Base-by-base conservation (phyloP, 2,888 invertebrate species). In the Caenorhabditis angaria region DNA sequence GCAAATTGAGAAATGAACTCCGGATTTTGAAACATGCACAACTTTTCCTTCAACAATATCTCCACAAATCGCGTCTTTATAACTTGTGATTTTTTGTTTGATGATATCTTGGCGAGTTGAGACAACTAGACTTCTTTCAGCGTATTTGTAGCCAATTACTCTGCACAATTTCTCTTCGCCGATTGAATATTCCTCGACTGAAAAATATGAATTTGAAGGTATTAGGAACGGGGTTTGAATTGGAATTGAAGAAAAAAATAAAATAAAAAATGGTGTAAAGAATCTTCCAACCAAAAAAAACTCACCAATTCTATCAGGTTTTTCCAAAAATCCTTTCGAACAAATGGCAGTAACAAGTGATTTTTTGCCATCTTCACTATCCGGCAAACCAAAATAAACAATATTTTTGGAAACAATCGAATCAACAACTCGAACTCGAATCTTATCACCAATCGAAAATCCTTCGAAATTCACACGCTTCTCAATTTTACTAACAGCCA, bases 401-500 rank as follows among this genome's bases (percentile, higher is more conserved):
- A 73, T 77, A 2, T 57, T 57, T 35, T 72, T 76, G 12, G 69
- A 66, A 65, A 54, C 61, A 41, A 74, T 61, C 18, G 74, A 58
- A 51, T 81, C 74, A 20, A 74, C 74, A 0, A 85, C 84, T 18
- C 65, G 77, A 65, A 81, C 82, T 29, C 57, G 66, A 4, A 84
- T 59, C 24, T 60, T 68, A 58, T 81, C 77, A 0, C 85, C 85
- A 41, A 82, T 62, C 14, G 57, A 57, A 29, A 68, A 54, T 65
- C 71, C 70, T 47, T 77, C 73, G 57, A 82, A 83, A 1, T 72
- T 60, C 20, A 66, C 64, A 28, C 85, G 73, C 51, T 81, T 83
- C 50, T 85, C 85, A 18, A 76, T 60, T 56, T 80, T 81, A 56
- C 81, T 80, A 18, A 84, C 65, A 1, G 86, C 83, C 2, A 86